Percentiles rank a stretch among this genome's conserved stretches.
Evolutionary conservation across 1,140 invertebrate species (phyloP).

Genomic region (Meteorus sp.): DNA sequence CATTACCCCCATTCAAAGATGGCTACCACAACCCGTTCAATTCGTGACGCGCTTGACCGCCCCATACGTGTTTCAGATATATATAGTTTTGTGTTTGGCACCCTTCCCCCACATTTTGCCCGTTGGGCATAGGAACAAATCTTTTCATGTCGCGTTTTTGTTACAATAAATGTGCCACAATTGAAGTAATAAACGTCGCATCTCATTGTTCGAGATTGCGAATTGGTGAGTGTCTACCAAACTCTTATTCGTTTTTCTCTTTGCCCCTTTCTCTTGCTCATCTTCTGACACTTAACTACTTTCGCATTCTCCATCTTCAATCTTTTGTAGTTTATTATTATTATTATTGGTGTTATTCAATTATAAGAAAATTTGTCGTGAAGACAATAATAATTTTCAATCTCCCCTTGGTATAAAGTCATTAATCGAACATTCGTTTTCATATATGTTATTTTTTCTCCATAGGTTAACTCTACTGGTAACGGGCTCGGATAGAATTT

Average conservation of each 20-base stretch:
- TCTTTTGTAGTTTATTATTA: background rate
- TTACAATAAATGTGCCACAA: slow-evolving; percentile 21
- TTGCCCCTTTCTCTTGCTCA: slow-evolving; percentile 2
- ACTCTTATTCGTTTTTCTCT: background rate
- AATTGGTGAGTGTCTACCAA: slow-evolving; percentile 15
- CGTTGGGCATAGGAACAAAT: slow-evolving; percentile 18
- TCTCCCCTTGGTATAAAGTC: no score
- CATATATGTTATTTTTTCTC: slow-evolving; percentile 1
- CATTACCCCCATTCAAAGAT: slow-evolving; percentile 20
- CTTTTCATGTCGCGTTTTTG: slow-evolving; percentile 28
- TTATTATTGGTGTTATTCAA: background rate
- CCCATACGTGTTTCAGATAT: slow-evolving; percentile 22
- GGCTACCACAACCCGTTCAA: slow-evolving; percentile 27
- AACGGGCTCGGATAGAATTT: slow-evolving; percentile 3
- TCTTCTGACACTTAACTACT: background rate
- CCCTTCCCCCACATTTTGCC: slow-evolving; percentile 10
- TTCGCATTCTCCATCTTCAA: background rate
- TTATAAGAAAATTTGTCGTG: background rate
- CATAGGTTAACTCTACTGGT: slow-evolving; percentile 10
- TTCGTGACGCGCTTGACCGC: slow-evolving; percentile 29
- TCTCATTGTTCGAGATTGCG: slow-evolving; percentile 18
- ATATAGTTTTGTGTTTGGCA: slow-evolving; percentile 24
- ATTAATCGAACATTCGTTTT: background rate
- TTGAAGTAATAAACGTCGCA: slow-evolving; percentile 13
- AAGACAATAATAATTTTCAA: no score